Conservation (phyloP, 64 coral and sea anemone genomes). For the Stichodactyla mertensii region DNA sequence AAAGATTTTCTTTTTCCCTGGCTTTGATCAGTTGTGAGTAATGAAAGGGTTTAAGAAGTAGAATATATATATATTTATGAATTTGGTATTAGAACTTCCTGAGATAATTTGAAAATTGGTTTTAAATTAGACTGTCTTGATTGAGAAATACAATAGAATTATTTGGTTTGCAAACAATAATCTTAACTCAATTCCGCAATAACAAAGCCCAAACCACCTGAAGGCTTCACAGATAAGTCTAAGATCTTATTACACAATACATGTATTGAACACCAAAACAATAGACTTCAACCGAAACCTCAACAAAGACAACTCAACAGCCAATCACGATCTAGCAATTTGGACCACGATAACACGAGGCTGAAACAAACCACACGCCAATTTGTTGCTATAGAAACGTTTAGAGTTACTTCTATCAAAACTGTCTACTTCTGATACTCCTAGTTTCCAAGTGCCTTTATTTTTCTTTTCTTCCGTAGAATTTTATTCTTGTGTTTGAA, state of each 20-base stretch:
- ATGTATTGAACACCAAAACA: background rate
- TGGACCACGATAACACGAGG: background rate
- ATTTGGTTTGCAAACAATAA: background rate
- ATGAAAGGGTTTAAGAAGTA: too few relatives aligned
- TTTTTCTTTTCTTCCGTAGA: background rate
- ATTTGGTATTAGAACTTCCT: too few relatives aligned
- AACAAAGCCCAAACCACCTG: background rate
- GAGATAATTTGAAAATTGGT: too few relatives aligned
- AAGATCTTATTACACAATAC: background rate
- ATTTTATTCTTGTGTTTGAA: background rate
- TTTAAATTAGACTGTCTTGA: too few relatives aligned
- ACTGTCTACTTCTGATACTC: background rate
- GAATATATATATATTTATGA: too few relatives aligned
- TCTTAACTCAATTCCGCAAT: background rate
- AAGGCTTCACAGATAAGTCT: background rate
- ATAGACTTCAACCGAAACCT: background rate
- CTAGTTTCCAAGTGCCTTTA: background rate
- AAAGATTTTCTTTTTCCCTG: too few relatives aligned
- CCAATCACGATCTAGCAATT: background rate
- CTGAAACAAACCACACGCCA: background rate
- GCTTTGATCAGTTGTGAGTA: too few relatives aligned
- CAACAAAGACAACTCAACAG: background rate
- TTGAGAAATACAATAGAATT: background rate
- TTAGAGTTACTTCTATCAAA: background rate
- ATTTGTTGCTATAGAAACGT: constrained; percentile 1